Conservation (phyloP, 2,113 vertebrate species). For the Pithys albifrons region DNA sequence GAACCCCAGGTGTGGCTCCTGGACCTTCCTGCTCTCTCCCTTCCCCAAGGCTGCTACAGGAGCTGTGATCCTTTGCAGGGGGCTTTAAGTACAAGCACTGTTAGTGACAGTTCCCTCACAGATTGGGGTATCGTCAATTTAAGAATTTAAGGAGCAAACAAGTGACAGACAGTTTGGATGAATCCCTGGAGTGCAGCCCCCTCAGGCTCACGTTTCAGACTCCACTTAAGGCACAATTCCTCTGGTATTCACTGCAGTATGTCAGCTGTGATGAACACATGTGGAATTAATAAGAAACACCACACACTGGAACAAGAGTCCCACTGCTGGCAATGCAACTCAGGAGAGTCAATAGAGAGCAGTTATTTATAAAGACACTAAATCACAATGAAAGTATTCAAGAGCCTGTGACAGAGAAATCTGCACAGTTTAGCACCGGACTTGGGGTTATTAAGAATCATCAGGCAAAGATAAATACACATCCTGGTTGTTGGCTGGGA, state of each 20-base stretch:
- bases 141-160: neutral
- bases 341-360: slow-evolving; percentile 16
- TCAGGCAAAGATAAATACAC: neutral
- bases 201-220: neutral
- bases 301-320: neutral
- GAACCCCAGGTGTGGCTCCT: accelerated
- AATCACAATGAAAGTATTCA: neutral
- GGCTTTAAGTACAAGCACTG: neutral
- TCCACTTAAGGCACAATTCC: slow-evolving; percentile 8
- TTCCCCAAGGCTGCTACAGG: neutral
- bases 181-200: neutral
- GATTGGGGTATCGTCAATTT: neutral
- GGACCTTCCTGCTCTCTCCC: neutral
- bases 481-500: neutral
- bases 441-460: neutral
- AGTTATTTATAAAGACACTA: slow-evolving; percentile 34
- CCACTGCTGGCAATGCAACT: slow-evolving; percentile 21
- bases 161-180: neutral
- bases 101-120: neutral
- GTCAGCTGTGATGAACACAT: neutral
- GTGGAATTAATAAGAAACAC: slow-evolving; percentile 38
- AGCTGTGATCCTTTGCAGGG: neutral
- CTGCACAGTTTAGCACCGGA: neutral
- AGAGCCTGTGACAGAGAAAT: neutral
- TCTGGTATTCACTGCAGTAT: neutral